A percentile compares a stretch with the other conserved stretches of the same genome.
These are phyloP conservation scores for Alcis repandata DNA, from an alignment of 2,888 invertebrate species.

Conservation along the genomic window DNA sequence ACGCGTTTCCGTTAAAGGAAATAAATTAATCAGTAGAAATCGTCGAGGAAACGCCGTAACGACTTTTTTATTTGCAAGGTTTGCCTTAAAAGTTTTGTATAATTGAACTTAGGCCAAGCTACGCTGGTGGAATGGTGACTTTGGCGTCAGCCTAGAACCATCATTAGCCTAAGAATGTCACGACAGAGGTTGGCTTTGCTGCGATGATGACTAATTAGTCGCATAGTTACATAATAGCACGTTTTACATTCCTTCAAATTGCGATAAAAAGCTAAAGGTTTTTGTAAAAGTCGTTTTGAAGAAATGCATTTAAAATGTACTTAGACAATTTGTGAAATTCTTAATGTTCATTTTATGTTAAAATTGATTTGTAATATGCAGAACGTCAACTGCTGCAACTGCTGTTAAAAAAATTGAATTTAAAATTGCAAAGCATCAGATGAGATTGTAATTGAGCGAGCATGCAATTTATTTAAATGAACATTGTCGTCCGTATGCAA, in stretches of 20 bases:
- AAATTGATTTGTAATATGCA: too few species aligned
- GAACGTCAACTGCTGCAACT: too few species aligned
- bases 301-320: too few species aligned
- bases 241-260: background rate
- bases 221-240: constrained; percentile 6
- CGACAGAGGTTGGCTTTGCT: constrained; percentile 13
- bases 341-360: too few species aligned
- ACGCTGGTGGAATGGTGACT: background rate
- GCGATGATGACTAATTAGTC: constrained; percentile 5
- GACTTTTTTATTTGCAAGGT: constrained; percentile 18
- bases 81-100: constrained; percentile 10
- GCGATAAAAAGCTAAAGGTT: background rate
- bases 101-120: constrained; percentile 15
- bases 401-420: too few species aligned
- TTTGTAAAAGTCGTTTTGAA: background rate
- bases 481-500: background rate
- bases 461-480: constrained; percentile 1
- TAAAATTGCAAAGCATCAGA: background rate
- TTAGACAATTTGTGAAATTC: too few species aligned
- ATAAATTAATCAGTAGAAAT: constrained; percentile 13
- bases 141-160: constrained; percentile 8
- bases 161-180: constrained; percentile 33
- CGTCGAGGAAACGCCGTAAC: constrained; percentile 3
- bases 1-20: constrained; percentile 7
- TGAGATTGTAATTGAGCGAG: background rate